phyloP scores from a whole-genome alignment of 53 echinoderm and acorn worm genomes.

The Hippasteria phrygiana region DNA sequence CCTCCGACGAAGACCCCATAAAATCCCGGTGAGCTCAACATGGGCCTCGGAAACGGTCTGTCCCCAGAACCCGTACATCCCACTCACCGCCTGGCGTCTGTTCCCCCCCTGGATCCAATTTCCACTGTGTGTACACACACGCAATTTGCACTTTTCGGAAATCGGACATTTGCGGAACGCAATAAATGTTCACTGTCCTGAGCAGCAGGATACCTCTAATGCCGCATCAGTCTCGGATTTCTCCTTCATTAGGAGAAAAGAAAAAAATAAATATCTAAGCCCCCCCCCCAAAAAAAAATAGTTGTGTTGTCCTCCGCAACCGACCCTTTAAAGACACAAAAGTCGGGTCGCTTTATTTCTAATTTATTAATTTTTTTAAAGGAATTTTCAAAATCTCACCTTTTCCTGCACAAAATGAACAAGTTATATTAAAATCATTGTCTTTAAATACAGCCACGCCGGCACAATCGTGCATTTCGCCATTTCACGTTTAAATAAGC shows the following conservation, averaged over 20 bases:
- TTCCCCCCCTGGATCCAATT: not conserved
- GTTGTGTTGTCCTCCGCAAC: too few relatives aligned
- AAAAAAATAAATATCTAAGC: not conserved
- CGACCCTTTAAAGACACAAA: too few relatives aligned
- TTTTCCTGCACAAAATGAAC: too few relatives aligned
- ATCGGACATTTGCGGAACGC: slow-evolving; percentile 3
- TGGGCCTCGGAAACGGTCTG: not conserved
- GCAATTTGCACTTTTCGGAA: not conserved
- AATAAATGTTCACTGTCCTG: slow-evolving; percentile 59
- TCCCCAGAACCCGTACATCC: not conserved
- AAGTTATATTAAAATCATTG: too few relatives aligned
- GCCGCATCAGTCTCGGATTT: slow-evolving; percentile 29
- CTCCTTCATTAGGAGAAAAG: slow-evolving; percentile 25
- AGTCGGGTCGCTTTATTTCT: too few relatives aligned
- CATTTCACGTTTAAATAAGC: too few relatives aligned
- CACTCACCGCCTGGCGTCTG: slow-evolving; percentile 29
- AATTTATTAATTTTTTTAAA: too few relatives aligned
- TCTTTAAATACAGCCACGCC: too few relatives aligned
- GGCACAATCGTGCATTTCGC: too few relatives aligned
- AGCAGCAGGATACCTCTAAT: not conserved
- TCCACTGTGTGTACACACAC: not conserved
- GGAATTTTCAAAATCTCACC: too few relatives aligned
- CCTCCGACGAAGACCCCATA: not conserved
- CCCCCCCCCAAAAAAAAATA: not conserved
- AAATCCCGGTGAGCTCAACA: not conserved